A percentile compares a stretch with the other conserved stretches of the same genome.
Conservation (phyloP, 2,113 vertebrate species). For the Murina feae region DNA sequence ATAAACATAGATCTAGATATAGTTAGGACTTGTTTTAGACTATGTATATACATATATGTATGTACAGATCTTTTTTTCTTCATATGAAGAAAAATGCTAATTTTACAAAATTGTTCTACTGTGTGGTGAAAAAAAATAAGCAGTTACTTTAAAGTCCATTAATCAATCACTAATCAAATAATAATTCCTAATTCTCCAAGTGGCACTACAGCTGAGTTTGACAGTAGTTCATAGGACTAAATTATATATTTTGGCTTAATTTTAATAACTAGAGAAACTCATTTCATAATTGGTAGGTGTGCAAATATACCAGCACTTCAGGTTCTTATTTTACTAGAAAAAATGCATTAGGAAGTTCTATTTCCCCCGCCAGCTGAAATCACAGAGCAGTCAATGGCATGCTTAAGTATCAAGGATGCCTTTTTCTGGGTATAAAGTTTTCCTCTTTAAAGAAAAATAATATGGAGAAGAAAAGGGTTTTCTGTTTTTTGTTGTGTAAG, state of each 20-base stretch:
- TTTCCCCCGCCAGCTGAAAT: slow-evolving; percentile 35
- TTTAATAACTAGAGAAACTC: slow-evolving; percentile 46
- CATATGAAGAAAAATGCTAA: slow-evolving; percentile 13
- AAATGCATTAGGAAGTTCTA: slow-evolving; percentile 46
- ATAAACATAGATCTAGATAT: too few relatives aligned
- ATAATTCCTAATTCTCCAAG: slow-evolving; percentile 32
- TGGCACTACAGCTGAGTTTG: slow-evolving; percentile 39
- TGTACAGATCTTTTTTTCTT: background rate
- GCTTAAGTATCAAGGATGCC: background rate
- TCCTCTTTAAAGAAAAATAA: background rate
- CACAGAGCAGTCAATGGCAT: background rate
- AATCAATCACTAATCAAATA: slow-evolving; percentile 36
- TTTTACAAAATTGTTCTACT: slow-evolving; percentile 36
- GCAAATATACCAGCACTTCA: slow-evolving; percentile 48
- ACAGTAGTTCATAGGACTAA: slow-evolving; percentile 39
- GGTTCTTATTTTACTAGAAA: slow-evolving; percentile 51
- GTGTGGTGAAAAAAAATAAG: background rate
- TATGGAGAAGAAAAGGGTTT: background rate
- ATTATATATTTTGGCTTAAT: slow-evolving; percentile 47
- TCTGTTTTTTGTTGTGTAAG: background rate
- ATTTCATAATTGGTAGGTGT: slow-evolving; percentile 69
- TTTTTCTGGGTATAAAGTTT: background rate
- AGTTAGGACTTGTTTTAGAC: too few relatives aligned
- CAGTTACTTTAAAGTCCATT: background rate
- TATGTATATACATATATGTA: background rate